These are phyloP conservation scores for Diorhabda elongata DNA, from an alignment of 1,140 invertebrate genomes.

Conservation along the genomic window DNA sequence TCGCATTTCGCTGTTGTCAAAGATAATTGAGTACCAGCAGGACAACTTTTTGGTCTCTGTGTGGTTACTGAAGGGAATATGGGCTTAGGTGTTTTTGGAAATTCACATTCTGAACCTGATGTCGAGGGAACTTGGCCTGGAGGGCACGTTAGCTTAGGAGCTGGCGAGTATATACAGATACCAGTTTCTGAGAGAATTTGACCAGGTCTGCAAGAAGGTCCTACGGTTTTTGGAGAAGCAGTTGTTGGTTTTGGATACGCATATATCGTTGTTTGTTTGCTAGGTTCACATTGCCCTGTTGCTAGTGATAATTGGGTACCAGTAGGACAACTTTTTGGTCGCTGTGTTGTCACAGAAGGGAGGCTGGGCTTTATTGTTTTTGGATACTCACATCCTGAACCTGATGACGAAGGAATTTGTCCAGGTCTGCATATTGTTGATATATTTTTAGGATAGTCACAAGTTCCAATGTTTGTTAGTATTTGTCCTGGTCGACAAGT, in stretches of 20 bases:
- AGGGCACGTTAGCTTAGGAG: background rate
- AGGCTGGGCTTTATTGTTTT: background rate
- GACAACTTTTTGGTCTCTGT: slow-evolving; percentile 10
- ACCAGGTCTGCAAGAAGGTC: slow-evolving; percentile 5
- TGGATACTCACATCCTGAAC: slow-evolving; percentile 11
- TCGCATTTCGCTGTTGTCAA: slow-evolving; percentile 9
- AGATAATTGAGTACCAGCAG: slow-evolving; percentile 19
- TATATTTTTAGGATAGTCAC: background rate
- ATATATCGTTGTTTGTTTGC: no score
- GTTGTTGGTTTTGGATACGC: background rate
- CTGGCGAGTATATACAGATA: background rate
- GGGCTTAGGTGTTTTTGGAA: background rate
- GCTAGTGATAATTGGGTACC: no score
- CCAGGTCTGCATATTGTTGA: slow-evolving; percentile 1
- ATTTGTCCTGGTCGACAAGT: slow-evolving; percentile 1
- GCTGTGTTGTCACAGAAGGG: no score
- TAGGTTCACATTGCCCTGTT: no score
- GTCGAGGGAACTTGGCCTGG: slow-evolving; percentile 9
- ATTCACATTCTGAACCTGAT: slow-evolving; percentile 12
- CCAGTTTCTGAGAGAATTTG: background rate
- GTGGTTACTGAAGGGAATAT: background rate
- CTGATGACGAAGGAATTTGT: slow-evolving; percentile 9
- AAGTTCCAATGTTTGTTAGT: slow-evolving; percentile 5
- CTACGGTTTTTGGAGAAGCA: no score
- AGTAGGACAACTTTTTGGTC: no score